These are phyloP conservation scores for Australoheros scitulus DNA, from an alignment of 2,113 vertebrate genomes.

Conservation along the genomic window DNA sequence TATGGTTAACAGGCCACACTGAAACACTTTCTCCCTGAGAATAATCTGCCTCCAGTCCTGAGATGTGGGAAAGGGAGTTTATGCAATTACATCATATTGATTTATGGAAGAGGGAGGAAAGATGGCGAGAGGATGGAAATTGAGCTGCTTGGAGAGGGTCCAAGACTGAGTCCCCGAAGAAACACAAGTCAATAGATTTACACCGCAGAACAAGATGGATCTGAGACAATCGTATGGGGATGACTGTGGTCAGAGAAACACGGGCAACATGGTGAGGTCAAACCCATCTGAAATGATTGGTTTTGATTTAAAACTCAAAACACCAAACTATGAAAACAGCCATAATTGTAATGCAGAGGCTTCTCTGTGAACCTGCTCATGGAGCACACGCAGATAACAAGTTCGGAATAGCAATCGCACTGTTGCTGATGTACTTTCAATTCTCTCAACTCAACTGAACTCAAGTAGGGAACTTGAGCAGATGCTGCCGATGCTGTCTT, in stretches of 20 bases:
- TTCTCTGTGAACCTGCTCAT: slow-evolving; percentile 32
- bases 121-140: slow-evolving; percentile 75
- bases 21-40: slow-evolving; percentile 64
- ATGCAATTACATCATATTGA: slow-evolving; percentile 81
- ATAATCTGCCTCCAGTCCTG: slow-evolving; percentile 40
- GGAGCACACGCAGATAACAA: neutral
- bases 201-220: slow-evolving; percentile 76
- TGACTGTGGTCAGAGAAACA: slow-evolving; percentile 38
- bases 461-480: slow-evolving; percentile 32
- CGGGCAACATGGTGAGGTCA: slow-evolving; percentile 19
- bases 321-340: slow-evolving; percentile 1
- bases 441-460: slow-evolving; percentile 24
- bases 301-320: slow-evolving; percentile 12
- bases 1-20: slow-evolving; percentile 61
- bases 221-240: slow-evolving; percentile 57
- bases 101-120: slow-evolving; percentile 75
- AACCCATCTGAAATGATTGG: slow-evolving; percentile 11
- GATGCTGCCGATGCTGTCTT: slow-evolving; percentile 45
- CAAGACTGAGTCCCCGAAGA: slow-evolving; percentile 75
- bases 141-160: slow-evolving; percentile 74
- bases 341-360: slow-evolving; percentile 13
- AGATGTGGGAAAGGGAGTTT: slow-evolving; percentile 81
- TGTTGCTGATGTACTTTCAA: slow-evolving; percentile 19
- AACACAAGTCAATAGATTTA: slow-evolving; percentile 79
- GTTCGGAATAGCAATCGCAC: slow-evolving; percentile 30